Evolutionary conservation across 1,140 invertebrate genomes (phyloP).

Genomic region (Cotesia chilonis): DNA sequence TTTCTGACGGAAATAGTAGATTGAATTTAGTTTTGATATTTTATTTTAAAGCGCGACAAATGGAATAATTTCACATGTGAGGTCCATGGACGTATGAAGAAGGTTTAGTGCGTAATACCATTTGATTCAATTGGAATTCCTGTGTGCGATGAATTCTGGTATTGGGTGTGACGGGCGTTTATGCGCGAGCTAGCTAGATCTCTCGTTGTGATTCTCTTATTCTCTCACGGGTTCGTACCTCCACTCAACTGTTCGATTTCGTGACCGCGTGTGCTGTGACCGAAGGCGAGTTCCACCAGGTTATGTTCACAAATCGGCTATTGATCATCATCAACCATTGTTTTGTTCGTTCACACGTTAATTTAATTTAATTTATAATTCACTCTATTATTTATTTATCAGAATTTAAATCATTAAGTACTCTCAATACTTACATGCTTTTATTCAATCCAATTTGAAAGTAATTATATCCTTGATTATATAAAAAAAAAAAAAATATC

Average conservation of each 20-base stretch:
- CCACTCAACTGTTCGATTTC: conserved; percentile 20
- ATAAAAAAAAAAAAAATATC: too few species aligned
- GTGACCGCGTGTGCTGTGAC: conserved; percentile 28
- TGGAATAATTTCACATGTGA: conserved; percentile 20
- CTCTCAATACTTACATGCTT: neutral
- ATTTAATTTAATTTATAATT: conserved; percentile 4
- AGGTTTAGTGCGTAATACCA: conserved; percentile 32
- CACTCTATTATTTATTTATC: neutral
- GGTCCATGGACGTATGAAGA: neutral
- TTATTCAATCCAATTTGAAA: neutral
- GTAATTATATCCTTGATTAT: too few species aligned
- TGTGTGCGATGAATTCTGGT: conserved; percentile 32
- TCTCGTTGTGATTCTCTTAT: conserved; percentile 6
- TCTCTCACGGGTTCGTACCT: neutral
- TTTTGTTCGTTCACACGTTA: neutral
- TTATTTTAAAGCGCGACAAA: conserved; percentile 33
- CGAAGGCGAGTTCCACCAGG: neutral
- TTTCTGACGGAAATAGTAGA: neutral
- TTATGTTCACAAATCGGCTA: conserved; percentile 25
- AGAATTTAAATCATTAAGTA: too few species aligned
- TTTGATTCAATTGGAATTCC: conserved; percentile 35
- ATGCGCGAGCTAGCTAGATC: conserved; percentile 14
- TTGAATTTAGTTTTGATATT: neutral
- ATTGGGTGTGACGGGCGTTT: conserved; percentile 32
- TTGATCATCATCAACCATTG: conserved; percentile 19